phyloP scores from a whole-genome alignment of 2,113 vertebrate species.

The Strix aluco region DNA sequence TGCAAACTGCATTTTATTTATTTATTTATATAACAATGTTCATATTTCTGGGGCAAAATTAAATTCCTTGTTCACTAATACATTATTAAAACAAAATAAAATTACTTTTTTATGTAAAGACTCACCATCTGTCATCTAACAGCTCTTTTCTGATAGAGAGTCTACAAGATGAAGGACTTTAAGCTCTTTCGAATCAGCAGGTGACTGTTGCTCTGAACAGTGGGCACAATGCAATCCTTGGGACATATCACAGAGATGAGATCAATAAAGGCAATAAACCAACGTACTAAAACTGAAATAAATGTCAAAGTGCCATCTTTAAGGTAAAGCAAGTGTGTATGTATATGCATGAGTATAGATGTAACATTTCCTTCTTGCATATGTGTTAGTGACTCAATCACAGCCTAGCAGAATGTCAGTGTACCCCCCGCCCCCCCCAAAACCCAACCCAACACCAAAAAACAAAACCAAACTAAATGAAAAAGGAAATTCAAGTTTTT shows the following conservation, averaged over 20 bases:
- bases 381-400: not conserved
- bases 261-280: not conserved
- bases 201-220: not conserved
- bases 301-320: not conserved
- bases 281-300: conserved; percentile 1
- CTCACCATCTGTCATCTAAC: not conserved
- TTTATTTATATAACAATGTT: not conserved
- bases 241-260: not conserved
- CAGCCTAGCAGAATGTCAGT: not conserved
- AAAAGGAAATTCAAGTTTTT: not conserved
- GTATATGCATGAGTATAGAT: not conserved
- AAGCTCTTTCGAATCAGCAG: not conserved
- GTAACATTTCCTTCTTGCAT: not conserved
- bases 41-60: not conserved
- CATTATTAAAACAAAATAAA: not conserved
- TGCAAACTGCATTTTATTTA: not conserved
- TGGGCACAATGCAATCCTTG: not conserved
- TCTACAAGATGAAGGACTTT: not conserved
- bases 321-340: not conserved
- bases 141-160: not conserved
- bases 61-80: not conserved
- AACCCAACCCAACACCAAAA: not conserved
- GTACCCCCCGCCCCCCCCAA: not conserved
- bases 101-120: not conserved
- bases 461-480: not conserved